These are phyloP conservation scores for Nothoprocta perdicaria DNA, from an alignment of 2,113 vertebrate species.

Conservation along the genomic window DNA sequence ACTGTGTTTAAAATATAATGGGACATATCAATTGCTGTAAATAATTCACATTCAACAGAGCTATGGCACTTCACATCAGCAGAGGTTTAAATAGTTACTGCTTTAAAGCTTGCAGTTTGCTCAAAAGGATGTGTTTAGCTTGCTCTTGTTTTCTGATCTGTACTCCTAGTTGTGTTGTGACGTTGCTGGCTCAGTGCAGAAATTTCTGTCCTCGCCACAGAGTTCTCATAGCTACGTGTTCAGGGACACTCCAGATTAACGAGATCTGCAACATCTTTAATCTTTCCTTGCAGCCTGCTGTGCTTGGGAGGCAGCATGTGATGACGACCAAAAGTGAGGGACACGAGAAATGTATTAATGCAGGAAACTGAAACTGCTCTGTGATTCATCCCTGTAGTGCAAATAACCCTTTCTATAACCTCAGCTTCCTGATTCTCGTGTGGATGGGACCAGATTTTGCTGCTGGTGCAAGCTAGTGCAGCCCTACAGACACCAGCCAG, in stretches of 20 bases:
- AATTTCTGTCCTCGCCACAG: not conserved
- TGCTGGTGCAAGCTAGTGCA: slow-evolving; percentile 16
- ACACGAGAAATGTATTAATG: not conserved
- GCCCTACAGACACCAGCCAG: slow-evolving; percentile 6
- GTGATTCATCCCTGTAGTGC: slow-evolving; percentile 66
- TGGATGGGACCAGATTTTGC: slow-evolving; percentile 52
- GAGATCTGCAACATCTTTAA: slow-evolving; percentile 42
- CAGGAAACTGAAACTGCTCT: slow-evolving; percentile 59
- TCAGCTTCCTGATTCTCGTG: slow-evolving; percentile 62
- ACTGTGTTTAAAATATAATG: not conserved
- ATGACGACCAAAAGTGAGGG: slow-evolving; percentile 54
- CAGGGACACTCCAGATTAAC: slow-evolving; percentile 20
- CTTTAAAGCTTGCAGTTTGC: not conserved
- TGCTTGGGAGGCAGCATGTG: slow-evolving; percentile 36
- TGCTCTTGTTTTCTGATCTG: not conserved
- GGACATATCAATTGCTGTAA: not conserved
- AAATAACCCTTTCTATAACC: slow-evolving; percentile 62
- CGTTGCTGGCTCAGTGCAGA: not conserved
- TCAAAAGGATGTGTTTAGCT: not conserved
- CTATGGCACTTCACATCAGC: not conserved
- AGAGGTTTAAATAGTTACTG: not conserved
- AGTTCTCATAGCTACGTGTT: not conserved
- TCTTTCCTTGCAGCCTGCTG: not conserved
- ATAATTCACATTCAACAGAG: not conserved
- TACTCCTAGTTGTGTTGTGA: not conserved